Percentiles rank a stretch among this genome's conserved stretches.
phyloP scores from a whole-genome alignment of 2,113 vertebrate species.

The Procavia capensis region DNA sequence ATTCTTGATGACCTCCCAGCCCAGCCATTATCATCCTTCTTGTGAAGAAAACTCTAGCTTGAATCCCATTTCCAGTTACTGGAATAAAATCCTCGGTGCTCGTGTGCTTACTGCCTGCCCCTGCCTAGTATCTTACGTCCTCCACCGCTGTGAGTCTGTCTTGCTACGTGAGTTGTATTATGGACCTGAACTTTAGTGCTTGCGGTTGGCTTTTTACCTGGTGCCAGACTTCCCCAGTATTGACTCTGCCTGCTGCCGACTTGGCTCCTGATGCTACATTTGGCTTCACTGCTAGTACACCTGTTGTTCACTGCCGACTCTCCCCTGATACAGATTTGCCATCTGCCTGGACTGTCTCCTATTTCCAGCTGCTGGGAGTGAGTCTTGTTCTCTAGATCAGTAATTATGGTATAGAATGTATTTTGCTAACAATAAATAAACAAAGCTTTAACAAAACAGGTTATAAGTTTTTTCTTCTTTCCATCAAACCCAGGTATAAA shows the following conservation, averaged over 20 bases:
- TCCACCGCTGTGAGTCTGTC: background rate
- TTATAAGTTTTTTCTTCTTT: background rate
- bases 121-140: background rate
- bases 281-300: conserved; percentile 70
- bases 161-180: conserved; percentile 30
- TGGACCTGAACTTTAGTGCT: conserved; percentile 19
- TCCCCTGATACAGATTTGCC: conserved; percentile 70
- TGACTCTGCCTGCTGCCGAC: conserved; percentile 62
- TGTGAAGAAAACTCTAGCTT: background rate
- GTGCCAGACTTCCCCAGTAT: conserved; percentile 63
- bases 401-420: background rate
- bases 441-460: conserved; percentile 16
- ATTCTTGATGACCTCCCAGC: background rate
- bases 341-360: conserved; percentile 73
- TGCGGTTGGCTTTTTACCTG: conserved; percentile 19
- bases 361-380: conserved; percentile 17
- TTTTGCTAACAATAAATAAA: background rate
- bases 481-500: background rate
- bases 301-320: conserved; percentile 69
- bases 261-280: conserved; percentile 39
- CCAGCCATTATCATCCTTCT: background rate
- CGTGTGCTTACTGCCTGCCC: background rate
- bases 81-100: background rate
- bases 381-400: background rate
- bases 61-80: background rate